phyloP scores from a whole-genome alignment of 1,140 invertebrate genomes.

The Saccostrea echinata region DNA sequence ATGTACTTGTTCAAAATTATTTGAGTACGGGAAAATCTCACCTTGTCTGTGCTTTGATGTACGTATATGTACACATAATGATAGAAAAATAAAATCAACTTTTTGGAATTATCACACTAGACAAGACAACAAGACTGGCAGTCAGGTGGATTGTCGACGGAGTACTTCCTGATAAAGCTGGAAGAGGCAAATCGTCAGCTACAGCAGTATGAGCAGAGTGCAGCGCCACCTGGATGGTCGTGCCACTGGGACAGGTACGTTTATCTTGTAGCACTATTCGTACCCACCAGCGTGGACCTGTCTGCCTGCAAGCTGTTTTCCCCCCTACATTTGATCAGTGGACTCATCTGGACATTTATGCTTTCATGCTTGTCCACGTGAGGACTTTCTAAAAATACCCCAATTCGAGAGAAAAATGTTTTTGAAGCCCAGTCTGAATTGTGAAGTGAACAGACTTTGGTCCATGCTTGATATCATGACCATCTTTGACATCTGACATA shows the following conservation, averaged over 20 bases:
- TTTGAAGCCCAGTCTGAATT: neutral
- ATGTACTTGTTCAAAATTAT: no score
- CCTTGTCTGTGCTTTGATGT: no score
- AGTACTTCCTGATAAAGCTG: slow-evolving; percentile 84
- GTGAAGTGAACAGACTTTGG: slow-evolving; percentile 21
- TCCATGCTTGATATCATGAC: slow-evolving; percentile 27
- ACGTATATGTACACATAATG: no score
- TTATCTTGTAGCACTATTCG: slow-evolving; percentile 19
- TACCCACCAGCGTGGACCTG: slow-evolving; percentile 47
- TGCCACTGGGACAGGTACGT: slow-evolving; percentile 89
- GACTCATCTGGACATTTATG: slow-evolving; percentile 36
- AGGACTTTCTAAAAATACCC: slow-evolving; percentile 27
- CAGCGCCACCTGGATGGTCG: slow-evolving; percentile 86
- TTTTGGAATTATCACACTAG: slow-evolving; percentile 73
- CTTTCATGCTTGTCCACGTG: slow-evolving; percentile 29
- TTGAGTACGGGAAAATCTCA: no score
- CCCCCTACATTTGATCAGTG: slow-evolving; percentile 27
- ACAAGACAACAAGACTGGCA: slow-evolving; percentile 85
- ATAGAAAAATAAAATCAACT: no score
- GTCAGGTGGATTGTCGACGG: slow-evolving; percentile 82
- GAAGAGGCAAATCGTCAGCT: slow-evolving; percentile 80
- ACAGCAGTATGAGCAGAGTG: slow-evolving; percentile 82
- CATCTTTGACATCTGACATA: neutral
- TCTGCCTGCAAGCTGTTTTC: slow-evolving; percentile 8
- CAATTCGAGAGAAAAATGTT: neutral